phyloP scores from a whole-genome alignment of 1,140 invertebrate genomes.

The Heliconius himera region DNA sequence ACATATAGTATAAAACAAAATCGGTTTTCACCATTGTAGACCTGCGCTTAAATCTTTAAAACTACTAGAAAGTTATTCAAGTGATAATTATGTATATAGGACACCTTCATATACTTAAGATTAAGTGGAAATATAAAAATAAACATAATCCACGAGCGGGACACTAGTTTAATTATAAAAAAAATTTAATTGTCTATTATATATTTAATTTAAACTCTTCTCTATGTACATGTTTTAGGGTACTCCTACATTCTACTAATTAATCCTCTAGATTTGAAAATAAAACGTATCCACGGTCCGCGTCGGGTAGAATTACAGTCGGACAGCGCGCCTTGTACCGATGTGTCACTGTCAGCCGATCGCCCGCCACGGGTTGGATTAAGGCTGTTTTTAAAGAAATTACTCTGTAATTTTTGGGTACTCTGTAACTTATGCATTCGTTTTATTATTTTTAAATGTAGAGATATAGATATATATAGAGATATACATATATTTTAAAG shows the following conservation, averaged over 20 bases:
- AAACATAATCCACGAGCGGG: no score
- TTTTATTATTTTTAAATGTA: not conserved
- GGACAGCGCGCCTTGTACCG: constrained; percentile 77
- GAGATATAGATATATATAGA: no score
- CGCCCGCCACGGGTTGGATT: constrained; percentile 67
- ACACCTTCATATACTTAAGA: no score
- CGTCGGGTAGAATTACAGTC: constrained; percentile 78
- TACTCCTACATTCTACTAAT: constrained; percentile 42
- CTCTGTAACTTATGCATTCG: constrained; percentile 29
- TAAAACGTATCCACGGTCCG: constrained; percentile 52
- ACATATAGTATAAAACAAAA: no score
- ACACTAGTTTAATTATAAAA: not conserved
- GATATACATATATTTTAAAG: no score
- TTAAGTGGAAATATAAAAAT: no score
- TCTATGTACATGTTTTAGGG: not conserved
- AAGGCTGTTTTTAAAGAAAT: constrained; percentile 74
- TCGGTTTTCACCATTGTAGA: no score
- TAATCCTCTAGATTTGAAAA: constrained; percentile 58
- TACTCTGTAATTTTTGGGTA: constrained; percentile 54
- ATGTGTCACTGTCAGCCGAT: constrained; percentile 80
- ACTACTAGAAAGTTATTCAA: no score
- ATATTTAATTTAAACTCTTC: not conserved
- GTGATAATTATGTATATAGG: no score
- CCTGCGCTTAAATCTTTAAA: no score
- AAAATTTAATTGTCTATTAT: not conserved